A percentile compares a stretch with the other conserved stretches of the same genome.
phyloP scores from a whole-genome alignment of 2,888 invertebrate genomes.

The Cataglyphis altisquamis region DNA sequence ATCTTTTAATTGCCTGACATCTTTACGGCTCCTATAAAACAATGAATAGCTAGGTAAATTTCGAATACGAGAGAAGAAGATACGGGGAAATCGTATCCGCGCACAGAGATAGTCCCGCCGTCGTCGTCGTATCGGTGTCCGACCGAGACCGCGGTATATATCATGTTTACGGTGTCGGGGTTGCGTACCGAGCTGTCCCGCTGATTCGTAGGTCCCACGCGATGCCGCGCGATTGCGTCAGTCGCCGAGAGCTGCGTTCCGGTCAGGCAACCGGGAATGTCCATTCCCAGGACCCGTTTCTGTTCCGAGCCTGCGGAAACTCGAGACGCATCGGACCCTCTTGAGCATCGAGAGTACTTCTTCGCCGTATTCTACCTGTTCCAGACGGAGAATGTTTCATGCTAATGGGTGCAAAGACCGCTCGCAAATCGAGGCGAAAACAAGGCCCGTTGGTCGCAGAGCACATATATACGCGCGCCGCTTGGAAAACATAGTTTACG shows the following conservation, averaged over 20 bases:
- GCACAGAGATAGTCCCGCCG: conserved; percentile 51
- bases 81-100: conserved; percentile 24
- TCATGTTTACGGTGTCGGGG: conserved; percentile 77
- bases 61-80: conserved; percentile 61
- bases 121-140: conserved; percentile 16
- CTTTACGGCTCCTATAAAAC: conserved; percentile 84
- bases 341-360: conserved; percentile 36
- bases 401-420: conserved; percentile 65
- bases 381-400: conserved; percentile 67
- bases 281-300: background rate
- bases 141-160: conserved; percentile 69
- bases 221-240: conserved; percentile 48
- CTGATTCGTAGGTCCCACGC: conserved; percentile 58
- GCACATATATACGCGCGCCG: conserved; percentile 38
- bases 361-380: conserved; percentile 64
- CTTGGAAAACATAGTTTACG: conserved; percentile 66
- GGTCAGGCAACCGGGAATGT: conserved; percentile 12
- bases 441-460: conserved; percentile 49
- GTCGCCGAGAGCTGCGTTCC: conserved; percentile 34
- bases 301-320: conserved; percentile 39
- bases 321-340: conserved; percentile 22
- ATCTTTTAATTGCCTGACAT: conserved; percentile 82
- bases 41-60: conserved; percentile 80
- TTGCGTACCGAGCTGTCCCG: conserved; percentile 42
- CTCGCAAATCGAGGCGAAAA: conserved; percentile 67